Conservation (phyloP, 2,113 vertebrate genomes). For the Ranitomeya variabilis region DNA sequence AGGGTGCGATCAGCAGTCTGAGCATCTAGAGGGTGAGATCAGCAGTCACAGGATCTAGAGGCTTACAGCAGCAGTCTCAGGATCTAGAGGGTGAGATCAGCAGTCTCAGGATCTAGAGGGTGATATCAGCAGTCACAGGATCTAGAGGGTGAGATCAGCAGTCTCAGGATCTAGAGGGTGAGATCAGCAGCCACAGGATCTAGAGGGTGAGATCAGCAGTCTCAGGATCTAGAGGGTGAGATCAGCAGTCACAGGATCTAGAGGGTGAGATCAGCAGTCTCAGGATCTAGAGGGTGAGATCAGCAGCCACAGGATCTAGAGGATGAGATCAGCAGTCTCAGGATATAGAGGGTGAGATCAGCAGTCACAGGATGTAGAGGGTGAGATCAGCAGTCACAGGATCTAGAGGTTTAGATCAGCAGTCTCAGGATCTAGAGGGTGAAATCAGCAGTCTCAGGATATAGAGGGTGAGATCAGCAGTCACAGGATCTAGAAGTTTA, state of each 20-base stretch:
- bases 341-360: too few species aligned
- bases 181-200: not conserved
- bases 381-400: too few species aligned
- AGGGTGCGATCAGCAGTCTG: not conserved
- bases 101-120: not conserved
- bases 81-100: not conserved
- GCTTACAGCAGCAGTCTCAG: not conserved
- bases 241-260: not conserved
- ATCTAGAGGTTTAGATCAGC: too few species aligned
- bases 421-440: not conserved
- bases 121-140: not conserved
- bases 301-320: not conserved
- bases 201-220: not conserved
- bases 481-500: not conserved
- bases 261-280: too few species aligned
- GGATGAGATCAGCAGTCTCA: too few species aligned
- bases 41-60: not conserved
- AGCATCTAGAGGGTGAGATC: not conserved
- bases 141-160: not conserved
- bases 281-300: not conserved
- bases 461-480: not conserved
- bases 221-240: not conserved
- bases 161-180: too few species aligned
- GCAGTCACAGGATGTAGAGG: too few species aligned
- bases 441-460: not conserved